Evolutionary conservation across 2,113 vertebrate species (phyloP), one percentile per base, ranked within the genome.

Genomic region (Craseonycteris thonglongyai): DNA sequence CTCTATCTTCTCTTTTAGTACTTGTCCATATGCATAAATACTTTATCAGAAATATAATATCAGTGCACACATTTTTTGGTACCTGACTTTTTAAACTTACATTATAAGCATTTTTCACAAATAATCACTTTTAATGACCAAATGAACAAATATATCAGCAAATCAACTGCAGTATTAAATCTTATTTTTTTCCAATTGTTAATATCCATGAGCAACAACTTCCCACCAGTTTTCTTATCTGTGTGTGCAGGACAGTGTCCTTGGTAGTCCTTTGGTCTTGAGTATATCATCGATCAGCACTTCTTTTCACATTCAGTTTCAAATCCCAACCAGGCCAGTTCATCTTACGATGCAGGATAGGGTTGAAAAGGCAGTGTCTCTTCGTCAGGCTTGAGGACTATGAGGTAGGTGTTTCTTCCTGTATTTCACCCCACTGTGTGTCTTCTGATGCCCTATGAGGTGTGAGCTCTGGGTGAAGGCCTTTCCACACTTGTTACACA

Each of bases 391-490:
- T 5, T 0, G 19, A 9, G n/a, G 33, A 14, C 80, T 45, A 38
- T 0, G 54, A 16, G 65, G 26, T 0, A 1, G 81, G 88, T 19
- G 24, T 13, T 71, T 80, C 75, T 40, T 95, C 58, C 9, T 80
- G 38, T 40, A 14, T 2, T 14, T 88, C 1, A 2, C 38, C 19
- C 83, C 19, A 15, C 76, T 28, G 33, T 97, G 97, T 0, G 96
- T 97, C 12, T 83, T 96, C 91, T 95, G 96, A 47, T 97, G 97
- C 22, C 90, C 97, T 0, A 91, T 96, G 11, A 96, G 97, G 83
- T 97, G 96, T 2, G 96, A 96, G 93, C 96, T 97, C 93, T 95
- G 97, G 19, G 94, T 97, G 88, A 98, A 98, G 63, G 97, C 96
- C 16, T 91, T 97, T 1, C 97, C 97, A 6, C 97, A 98, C 7